These are phyloP conservation scores for Antheraea mylitta DNA, from an alignment of 1,140 invertebrate genomes.

Conservation along the genomic window DNA sequence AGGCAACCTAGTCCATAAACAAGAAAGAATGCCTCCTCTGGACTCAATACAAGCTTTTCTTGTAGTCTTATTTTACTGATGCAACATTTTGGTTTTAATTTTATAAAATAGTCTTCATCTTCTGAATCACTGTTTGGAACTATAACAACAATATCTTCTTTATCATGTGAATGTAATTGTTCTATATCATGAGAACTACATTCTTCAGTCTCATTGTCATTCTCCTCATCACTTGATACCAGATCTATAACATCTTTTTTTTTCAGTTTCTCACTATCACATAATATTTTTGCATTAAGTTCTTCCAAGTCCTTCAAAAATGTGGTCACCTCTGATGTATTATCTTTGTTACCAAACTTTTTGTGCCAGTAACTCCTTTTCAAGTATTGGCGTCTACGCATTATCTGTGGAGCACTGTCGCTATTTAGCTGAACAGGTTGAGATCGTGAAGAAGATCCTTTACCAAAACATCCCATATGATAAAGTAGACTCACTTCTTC, in stretches of 20 bases:
- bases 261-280: constrained; percentile 41
- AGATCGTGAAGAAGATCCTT: constrained; percentile 83
- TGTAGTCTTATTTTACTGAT: constrained; percentile 79
- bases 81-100: constrained; percentile 80
- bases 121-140: constrained; percentile 84
- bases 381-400: constrained; percentile 79
- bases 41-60: constrained; percentile 83
- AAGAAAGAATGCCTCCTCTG: constrained; percentile 91
- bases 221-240: constrained; percentile 60
- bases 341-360: constrained; percentile 61
- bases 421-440: constrained; percentile 76
- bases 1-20: constrained; percentile 87
- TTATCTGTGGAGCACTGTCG: constrained; percentile 64
- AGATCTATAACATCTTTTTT: constrained; percentile 60
- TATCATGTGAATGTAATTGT: constrained; percentile 33
- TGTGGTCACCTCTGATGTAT: constrained; percentile 46
- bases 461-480: constrained; percentile 87
- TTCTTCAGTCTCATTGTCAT: constrained; percentile 29
- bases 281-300: constrained; percentile 46
- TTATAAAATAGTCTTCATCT: constrained; percentile 82
- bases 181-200: constrained; percentile 15
- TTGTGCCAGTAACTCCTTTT: constrained; percentile 79
- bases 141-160: constrained; percentile 77
- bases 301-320: constrained; percentile 57
- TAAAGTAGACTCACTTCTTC: constrained; percentile 82